Evolutionary conservation across 2,113 vertebrate genomes (phyloP).

Genomic region (Fulica atra): DNA sequence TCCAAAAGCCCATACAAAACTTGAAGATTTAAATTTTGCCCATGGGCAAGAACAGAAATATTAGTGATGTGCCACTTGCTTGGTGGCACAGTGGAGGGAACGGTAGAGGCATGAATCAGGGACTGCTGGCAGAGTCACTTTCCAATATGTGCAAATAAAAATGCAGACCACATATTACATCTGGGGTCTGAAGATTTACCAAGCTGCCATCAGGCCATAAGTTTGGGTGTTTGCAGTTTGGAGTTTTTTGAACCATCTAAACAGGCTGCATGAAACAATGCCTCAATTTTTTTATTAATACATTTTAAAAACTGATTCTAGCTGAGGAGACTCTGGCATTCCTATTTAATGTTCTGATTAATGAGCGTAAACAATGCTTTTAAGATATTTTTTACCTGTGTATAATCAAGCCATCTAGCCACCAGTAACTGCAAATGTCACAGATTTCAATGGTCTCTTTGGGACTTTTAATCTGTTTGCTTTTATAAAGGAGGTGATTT

Average conservation of each 20-base stretch:
- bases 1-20: background rate
- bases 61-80: conserved; percentile 40
- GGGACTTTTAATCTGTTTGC: conserved; percentile 85
- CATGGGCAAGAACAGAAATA: conserved; percentile 17
- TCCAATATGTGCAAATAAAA: conserved; percentile 62
- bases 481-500: conserved; percentile 85
- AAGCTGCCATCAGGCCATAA: conserved; percentile 65
- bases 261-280: conserved; percentile 17
- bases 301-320: conserved; percentile 29
- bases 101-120: conserved; percentile 50
- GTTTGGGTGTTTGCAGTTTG: conserved; percentile 58
- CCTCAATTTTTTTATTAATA: conserved; percentile 54
- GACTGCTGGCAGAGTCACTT: conserved; percentile 43
- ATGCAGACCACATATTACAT: conserved; percentile 55
- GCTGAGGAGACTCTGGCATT: conserved; percentile 35
- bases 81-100: conserved; percentile 40
- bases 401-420: conserved; percentile 77
- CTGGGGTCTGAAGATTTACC: conserved; percentile 70
- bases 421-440: conserved; percentile 80
- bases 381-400: conserved; percentile 73
- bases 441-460: conserved; percentile 81
- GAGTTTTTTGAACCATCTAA: conserved; percentile 29
- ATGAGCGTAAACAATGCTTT: conserved; percentile 75
- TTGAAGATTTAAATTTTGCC: background rate
- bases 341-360: conserved; percentile 74